Percentiles rank a stretch among this genome's conserved stretches.
phyloP scores from a whole-genome alignment of 2,888 invertebrate genomes.

The Cephalotes varians region DNA sequence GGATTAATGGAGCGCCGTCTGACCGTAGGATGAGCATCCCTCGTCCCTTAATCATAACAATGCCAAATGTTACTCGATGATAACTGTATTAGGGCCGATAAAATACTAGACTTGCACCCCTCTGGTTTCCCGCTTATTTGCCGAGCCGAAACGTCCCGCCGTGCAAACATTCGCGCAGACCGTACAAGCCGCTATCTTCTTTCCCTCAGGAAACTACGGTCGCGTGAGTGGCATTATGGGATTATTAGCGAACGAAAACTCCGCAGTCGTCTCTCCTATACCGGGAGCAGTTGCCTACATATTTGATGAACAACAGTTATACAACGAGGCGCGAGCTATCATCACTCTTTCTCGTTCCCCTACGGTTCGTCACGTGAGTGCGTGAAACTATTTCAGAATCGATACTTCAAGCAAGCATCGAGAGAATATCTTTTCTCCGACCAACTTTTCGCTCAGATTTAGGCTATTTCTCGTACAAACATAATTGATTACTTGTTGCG shows the following conservation, averaged over 20 bases:
- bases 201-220: conserved; percentile 48
- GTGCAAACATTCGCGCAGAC: conserved; percentile 39
- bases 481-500: background rate
- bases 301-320: conserved; percentile 74
- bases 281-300: conserved; percentile 77
- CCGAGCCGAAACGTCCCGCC: conserved; percentile 38
- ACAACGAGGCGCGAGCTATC: conserved; percentile 71
- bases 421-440: background rate
- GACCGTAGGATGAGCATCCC: conserved; percentile 8
- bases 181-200: conserved; percentile 40
- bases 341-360: conserved; percentile 65
- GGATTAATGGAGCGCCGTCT: conserved; percentile 28
- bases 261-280: conserved; percentile 67
- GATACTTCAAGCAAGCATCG: conserved; percentile 25
- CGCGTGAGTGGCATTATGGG: conserved; percentile 59
- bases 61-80: conserved; percentile 47
- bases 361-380: conserved; percentile 6
- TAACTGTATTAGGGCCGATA: conserved; percentile 49
- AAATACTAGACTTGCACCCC: conserved; percentile 37
- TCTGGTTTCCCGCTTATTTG: conserved; percentile 37
- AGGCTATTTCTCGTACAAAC: conserved; percentile 34
- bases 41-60: conserved; percentile 49
- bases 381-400: conserved; percentile 36
- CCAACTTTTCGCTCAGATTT: background rate
- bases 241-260: conserved; percentile 64